Conservation (phyloP, 1,140 invertebrate genomes). For the Galleria mellonella region DNA sequence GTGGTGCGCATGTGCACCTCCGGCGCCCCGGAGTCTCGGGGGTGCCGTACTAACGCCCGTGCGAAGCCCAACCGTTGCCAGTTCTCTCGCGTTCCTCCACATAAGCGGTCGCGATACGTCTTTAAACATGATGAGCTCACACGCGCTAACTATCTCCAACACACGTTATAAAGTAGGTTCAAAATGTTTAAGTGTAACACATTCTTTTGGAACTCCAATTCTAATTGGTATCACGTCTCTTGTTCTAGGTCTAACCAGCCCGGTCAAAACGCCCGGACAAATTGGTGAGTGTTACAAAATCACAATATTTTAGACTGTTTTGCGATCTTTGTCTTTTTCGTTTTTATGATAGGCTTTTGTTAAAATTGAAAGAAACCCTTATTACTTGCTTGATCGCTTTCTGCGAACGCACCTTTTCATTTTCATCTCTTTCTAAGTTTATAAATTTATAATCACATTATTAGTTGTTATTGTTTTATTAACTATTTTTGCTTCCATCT, state of each 20-base stretch:
- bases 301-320: conserved; percentile 4
- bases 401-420: not conserved
- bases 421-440: not conserved
- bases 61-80: conserved; percentile 44
- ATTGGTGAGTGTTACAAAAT: conserved; percentile 35
- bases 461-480: not conserved
- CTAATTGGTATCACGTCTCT: conserved; percentile 26
- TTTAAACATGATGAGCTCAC: conserved; percentile 16
- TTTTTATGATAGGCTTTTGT: not conserved
- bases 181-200: conserved; percentile 10
- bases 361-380: conserved; percentile 1
- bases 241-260: conserved; percentile 45
- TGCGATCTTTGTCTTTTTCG: conserved; percentile 17
- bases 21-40: conserved; percentile 64
- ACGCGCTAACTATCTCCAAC: conserved; percentile 25
- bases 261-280: conserved; percentile 25
- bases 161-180: conserved; percentile 23
- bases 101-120: conserved; percentile 25
- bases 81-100: conserved; percentile 40
- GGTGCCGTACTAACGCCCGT: conserved; percentile 57
- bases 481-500: conserved; percentile 25
- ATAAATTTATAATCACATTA: not conserved
- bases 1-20: conserved; percentile 54
- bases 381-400: not conserved
- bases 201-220: conserved; percentile 4